phyloP scores from a whole-genome alignment of 2,797 vertebrate genomes.

The Buceros bicornis region DNA sequence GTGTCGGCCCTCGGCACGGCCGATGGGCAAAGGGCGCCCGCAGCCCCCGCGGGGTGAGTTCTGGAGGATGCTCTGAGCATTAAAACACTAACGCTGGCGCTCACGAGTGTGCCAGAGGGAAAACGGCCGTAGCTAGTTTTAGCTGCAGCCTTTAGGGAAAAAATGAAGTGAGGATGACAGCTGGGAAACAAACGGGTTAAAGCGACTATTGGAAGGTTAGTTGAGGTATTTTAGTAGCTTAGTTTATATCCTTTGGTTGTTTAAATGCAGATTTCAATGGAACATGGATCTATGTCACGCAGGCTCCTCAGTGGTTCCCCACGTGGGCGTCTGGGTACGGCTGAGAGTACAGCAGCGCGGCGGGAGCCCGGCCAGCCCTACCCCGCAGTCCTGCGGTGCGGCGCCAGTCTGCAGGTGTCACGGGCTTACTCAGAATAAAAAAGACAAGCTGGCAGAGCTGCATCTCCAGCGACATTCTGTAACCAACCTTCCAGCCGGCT shows the following conservation, averaged over 20 bases:
- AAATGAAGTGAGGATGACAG: not conserved
- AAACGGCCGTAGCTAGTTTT: not conserved
- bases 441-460: constrained; percentile 58
- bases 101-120: not conserved
- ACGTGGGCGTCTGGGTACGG: constrained; percentile 30
- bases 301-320: constrained; percentile 35
- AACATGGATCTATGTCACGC: not conserved
- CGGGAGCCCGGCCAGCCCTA: not conserved
- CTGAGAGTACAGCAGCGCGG: constrained; percentile 44
- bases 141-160: not conserved
- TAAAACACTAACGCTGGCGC: no score
- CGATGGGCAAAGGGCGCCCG: no score
- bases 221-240: no score
- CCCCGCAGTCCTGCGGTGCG: constrained; percentile 33
- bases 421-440: constrained; percentile 79
- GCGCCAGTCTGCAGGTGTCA: constrained; percentile 75
- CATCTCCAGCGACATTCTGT: constrained; percentile 63
- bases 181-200: not conserved
- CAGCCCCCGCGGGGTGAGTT: not conserved
- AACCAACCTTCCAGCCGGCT: constrained; percentile 74
- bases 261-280: not conserved
- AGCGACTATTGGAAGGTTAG: not conserved
- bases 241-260: no score
- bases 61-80: no score
- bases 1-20: not conserved